Evolutionary conservation across 1,140 invertebrate species (phyloP), one percentile per base, ranked within the genome.

Genomic region (Dolichoris vasculosae): DNA sequence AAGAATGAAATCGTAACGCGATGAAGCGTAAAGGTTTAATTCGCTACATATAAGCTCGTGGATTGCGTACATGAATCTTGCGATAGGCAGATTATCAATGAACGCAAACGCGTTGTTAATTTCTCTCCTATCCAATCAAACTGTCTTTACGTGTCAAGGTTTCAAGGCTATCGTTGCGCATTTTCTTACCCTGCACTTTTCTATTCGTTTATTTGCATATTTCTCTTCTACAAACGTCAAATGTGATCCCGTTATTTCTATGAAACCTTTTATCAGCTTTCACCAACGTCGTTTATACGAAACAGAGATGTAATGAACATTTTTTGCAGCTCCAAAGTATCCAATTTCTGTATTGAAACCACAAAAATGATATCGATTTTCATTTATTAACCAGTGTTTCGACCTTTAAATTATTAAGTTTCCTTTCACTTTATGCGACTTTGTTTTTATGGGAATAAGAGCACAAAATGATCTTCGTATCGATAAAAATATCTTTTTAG

Each of bases 1-100:
- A 32, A 64, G 63, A 64, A 30, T 2, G 3, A 75, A 75, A 75
- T 9, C 40, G 0, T 73, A 23, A 15, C 0, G 30, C 20, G n/a
- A 11, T n/a, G 15, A 46, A 75, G 43, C 43, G n/a, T 26, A 80
- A 80, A 80, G 59, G 59, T 80, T n/a, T 38, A 80, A 80, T 80
- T 51, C 35, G 48, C 48, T 81, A 67, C 15, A 7, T 2, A n/a
- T n/a, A n/a, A n/a, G 43, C 64, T 81, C 2, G n/a, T 77, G n/a
- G 11, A 43, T 46, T 32, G 38, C 17, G 35, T 9, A 43, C 35
- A 75, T 48, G 20, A 30, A 48, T 43, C 43, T 64, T 43, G 30
- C 43, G 20, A 32, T 46, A 48, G 40, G 30, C 30, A 48, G 63
- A 43, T 69, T 63, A 81, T 81, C 63, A 81, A 48, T 81, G 48